Base-by-base conservation (phyloP, 2,113 vertebrate species). In the Antigone vipio region DNA sequence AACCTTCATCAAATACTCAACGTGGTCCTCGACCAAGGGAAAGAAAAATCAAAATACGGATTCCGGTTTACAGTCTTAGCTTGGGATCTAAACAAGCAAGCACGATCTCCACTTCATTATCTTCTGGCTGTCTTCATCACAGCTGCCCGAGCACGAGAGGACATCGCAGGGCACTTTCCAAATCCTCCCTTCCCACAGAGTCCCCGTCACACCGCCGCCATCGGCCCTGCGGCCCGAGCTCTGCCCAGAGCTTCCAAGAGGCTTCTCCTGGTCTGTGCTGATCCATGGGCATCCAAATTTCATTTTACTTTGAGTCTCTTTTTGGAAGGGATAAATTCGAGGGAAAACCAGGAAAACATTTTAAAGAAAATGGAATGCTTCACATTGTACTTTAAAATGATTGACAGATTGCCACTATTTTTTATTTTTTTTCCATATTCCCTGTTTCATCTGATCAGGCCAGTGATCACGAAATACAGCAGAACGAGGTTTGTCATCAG, bases 151-250 rank as follows among this genome's bases (percentile, higher is more conserved):
- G 67, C 38, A 56, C 0, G 4, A 38, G 30, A 15, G 40, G 14
- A 53, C 40, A 18, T 16, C 9, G 1, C 71, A 16, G 77, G 67
- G 34, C 0, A 0, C 22, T 24, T 84, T 15, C 85, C 42, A 34
- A 47, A 40, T 47, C 38, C 35, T 19, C 12, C 10, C 5, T 60
- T n/a, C 42, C 68, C 29, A 1, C 1, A 1, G 60, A 59, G 10
- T 21, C 56, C 24, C 75, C 40, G 1, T 34, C 71, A 49, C 0
- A 0, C 10, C 2, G 1, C 16, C 3, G 9, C 10, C 17, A 3
- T 2, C 68, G 64, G 32, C 74, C 52, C 62, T 6, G 30, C 0
- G 0, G 44, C 55, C 4, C 2, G 4, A 38, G 34, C 35, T 55
- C 38, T 44, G 50, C 73, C 23, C 0, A 0, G 19, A 0, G 7